Conservation (phyloP, 2,888 invertebrate species). For the Hydrotaea cyrtoneurina region DNA sequence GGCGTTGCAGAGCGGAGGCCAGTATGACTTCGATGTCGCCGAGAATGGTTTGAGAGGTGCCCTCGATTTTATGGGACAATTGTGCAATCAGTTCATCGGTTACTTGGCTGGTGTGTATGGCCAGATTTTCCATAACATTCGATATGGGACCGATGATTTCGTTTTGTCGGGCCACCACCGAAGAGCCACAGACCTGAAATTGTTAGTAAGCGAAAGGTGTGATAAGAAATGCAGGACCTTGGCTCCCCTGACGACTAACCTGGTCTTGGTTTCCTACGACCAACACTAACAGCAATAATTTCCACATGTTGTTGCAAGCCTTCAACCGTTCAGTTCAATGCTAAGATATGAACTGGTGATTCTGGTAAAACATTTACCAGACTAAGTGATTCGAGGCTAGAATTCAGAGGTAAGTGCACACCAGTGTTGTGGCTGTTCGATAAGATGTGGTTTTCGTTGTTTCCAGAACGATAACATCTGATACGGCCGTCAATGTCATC, state of each 20-base stretch:
- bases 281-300: neutral
- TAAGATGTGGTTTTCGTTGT: slow-evolving; percentile 20
- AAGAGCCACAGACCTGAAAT: slow-evolving; percentile 33
- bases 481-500: slow-evolving; percentile 27
- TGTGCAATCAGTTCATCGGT: slow-evolving; percentile 69
- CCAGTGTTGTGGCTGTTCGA: slow-evolving; percentile 9
- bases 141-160: slow-evolving; percentile 69
- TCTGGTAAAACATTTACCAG: neutral
- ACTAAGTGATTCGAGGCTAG: neutral
- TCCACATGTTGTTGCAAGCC: neutral
- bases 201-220: neutral
- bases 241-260: neutral
- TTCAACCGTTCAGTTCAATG: neutral
- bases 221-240: no score
- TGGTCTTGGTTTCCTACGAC: neutral
- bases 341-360: neutral
- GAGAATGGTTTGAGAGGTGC: slow-evolving; percentile 58
- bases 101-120: slow-evolving; percentile 69
- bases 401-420: neutral
- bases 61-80: slow-evolving; percentile 70
- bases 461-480: slow-evolving; percentile 3
- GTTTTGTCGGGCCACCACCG: slow-evolving; percentile 2
- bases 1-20: slow-evolving; percentile 68
- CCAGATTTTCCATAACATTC: slow-evolving; percentile 72
- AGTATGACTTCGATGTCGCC: slow-evolving; percentile 71